These are phyloP conservation scores for Enteromius afrohamiltoni DNA, from an alignment of 2,797 vertebrate species.

Conservation along the genomic window DNA sequence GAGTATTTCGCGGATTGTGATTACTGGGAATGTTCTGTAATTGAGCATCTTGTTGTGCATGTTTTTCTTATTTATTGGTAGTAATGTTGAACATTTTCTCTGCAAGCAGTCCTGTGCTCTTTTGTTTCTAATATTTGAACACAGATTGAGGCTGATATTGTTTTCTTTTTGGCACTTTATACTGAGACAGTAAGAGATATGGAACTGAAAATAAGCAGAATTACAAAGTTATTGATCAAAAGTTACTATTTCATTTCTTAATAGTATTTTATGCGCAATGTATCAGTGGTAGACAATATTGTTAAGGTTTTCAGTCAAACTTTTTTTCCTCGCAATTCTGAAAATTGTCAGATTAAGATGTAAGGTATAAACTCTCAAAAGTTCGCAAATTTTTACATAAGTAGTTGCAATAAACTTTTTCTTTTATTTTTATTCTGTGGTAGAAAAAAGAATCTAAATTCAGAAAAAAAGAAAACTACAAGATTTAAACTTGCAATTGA, in stretches of 20 bases:
- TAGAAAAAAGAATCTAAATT: not conserved
- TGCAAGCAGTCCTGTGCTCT: not conserved
- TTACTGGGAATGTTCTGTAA: slow-evolving; percentile 67
- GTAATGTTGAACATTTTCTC: slow-evolving; percentile 53
- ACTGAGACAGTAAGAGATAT: not conserved
- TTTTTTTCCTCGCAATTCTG: not conserved
- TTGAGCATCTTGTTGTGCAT: slow-evolving; percentile 66
- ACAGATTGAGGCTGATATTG: not conserved
- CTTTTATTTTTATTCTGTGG: not conserved
- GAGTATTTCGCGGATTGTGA: slow-evolving; percentile 71
- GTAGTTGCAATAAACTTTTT: not conserved
- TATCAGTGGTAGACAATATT: not conserved
- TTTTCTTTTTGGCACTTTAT: not conserved
- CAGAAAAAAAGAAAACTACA: not conserved
- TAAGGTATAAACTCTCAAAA: not conserved
- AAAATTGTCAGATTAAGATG: not conserved
- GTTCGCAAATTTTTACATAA: not conserved
- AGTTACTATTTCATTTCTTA: too few relatives aligned
- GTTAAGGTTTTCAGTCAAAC: not conserved
- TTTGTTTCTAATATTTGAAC: slow-evolving; percentile 5
- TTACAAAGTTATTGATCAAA: too few relatives aligned
- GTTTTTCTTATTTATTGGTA: slow-evolving; percentile 69
- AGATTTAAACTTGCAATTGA: not conserved
- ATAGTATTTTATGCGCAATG: not conserved
- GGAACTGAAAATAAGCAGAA: not conserved